Evolutionary conservation across 2,113 vertebrate species (phyloP).

Genomic region (Rhea americana): DNA sequence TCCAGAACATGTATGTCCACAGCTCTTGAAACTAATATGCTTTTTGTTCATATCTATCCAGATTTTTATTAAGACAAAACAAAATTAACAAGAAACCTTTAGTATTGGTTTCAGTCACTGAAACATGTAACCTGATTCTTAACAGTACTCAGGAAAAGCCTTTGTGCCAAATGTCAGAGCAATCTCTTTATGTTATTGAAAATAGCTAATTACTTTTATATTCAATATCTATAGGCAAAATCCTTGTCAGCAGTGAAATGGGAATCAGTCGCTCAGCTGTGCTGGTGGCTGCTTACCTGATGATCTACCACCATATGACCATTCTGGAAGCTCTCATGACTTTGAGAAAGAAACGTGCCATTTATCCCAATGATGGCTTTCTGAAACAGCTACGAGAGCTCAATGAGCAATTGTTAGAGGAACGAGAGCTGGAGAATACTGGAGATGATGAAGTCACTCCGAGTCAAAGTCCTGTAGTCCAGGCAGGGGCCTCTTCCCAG

Average conservation of each 20-base stretch:
- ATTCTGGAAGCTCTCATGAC: conserved; percentile 90
- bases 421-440: conserved; percentile 77
- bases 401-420: conserved; percentile 90
- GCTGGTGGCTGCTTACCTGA: conserved; percentile 93
- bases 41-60: not conserved
- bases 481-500: conserved; percentile 41
- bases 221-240: conserved; percentile 82
- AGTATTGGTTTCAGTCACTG: not conserved
- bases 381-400: conserved; percentile 92
- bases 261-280: conserved; percentile 90
- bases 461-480: conserved; percentile 82
- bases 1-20: not conserved
- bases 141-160: not conserved
- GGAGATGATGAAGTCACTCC: conserved; percentile 71
- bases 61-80: not conserved
- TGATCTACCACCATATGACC: conserved; percentile 96
- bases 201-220: conserved; percentile 13
- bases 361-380: conserved; percentile 94
- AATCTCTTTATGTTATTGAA: not conserved
- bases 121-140: not conserved
- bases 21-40: not conserved
- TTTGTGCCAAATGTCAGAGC: not conserved
- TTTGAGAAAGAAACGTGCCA: conserved; percentile 87
- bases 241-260: conserved; percentile 95
- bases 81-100: not conserved